Conservation (phyloP, 35 echinoderm and acorn worm species). For the Diadema setosum region DNA sequence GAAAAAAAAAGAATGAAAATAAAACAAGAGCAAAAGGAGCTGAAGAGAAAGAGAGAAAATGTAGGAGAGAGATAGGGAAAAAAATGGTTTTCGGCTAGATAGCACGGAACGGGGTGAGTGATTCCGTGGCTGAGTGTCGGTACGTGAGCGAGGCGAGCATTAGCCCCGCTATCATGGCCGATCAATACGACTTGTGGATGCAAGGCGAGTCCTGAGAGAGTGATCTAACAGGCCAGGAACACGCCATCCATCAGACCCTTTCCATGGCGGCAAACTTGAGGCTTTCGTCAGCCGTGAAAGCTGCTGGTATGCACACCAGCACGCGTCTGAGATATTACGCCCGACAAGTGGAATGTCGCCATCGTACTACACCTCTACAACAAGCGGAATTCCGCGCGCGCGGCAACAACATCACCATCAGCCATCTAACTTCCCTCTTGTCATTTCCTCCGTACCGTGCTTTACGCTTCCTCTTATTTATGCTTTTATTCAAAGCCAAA, state of each 20-base stretch:
- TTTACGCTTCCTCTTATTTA: background rate
- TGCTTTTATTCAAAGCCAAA: background rate
- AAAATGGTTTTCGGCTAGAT: too few species aligned
- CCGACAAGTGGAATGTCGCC: background rate
- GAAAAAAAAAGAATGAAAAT: too few species aligned
- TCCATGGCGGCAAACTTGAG: background rate
- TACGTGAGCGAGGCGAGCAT: background rate
- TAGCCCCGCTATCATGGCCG: constrained; percentile 1
- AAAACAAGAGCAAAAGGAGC: too few species aligned
- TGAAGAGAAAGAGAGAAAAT: too few species aligned
- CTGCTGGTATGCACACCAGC: background rate
- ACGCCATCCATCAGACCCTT: background rate
- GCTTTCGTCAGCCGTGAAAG: background rate
- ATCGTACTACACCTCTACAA: background rate
- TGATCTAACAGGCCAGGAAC: constrained; percentile 1
- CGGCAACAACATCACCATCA: background rate
- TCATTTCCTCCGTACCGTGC: background rate
- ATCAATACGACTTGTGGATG: constrained; percentile 28
- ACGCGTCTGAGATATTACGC: background rate
- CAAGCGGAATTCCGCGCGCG: background rate
- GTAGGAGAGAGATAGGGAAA: too few species aligned
- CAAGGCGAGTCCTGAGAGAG: background rate
- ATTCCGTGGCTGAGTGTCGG: constrained; percentile 3
- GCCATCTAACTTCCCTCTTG: background rate
- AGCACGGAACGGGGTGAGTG: background rate